Percentiles rank a stretch among this genome's conserved stretches.
Conservation (phyloP, 2,797 vertebrate species). For the Cynodonichthys magdalenae region DNA sequence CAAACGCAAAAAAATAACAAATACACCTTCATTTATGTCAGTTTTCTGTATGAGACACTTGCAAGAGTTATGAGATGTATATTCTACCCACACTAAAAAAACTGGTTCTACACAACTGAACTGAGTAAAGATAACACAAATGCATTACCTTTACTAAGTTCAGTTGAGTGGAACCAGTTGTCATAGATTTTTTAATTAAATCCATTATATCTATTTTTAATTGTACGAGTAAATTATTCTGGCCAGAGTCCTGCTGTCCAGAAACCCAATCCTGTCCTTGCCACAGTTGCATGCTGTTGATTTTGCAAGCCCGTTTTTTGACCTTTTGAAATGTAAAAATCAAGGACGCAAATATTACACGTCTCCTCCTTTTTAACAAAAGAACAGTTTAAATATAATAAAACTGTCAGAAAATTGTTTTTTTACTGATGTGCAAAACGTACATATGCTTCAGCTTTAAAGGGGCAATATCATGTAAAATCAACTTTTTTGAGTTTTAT, state of each 20-base stretch:
- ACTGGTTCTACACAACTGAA: too few species aligned
- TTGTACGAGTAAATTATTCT: slow-evolving; percentile 56
- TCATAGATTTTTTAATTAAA: too few species aligned
- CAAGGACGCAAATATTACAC: slow-evolving; percentile 53
- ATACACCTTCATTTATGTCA: slow-evolving; percentile 40
- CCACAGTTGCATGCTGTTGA: slow-evolving; percentile 62
- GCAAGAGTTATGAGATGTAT: neutral
- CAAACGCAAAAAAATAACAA: slow-evolving; percentile 23
- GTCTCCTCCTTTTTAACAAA: slow-evolving; percentile 51
- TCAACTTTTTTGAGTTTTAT: too few species aligned
- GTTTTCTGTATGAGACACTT: neutral
- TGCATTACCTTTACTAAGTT: too few species aligned
- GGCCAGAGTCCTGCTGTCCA: slow-evolving; percentile 56
- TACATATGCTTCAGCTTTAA: neutral
- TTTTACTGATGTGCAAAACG: neutral
- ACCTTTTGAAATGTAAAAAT: slow-evolving; percentile 51
- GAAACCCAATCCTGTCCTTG: slow-evolving; percentile 61
- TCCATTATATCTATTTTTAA: slow-evolving; percentile 23
- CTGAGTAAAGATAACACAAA: too few species aligned
- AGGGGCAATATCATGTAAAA: too few species aligned
- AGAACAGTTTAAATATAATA: slow-evolving; percentile 10
- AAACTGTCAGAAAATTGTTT: slow-evolving; percentile 16
- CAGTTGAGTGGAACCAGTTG: too few species aligned
- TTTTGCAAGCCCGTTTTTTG: slow-evolving; percentile 72
- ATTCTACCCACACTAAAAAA: neutral